Evolutionary conservation across 2,797 vertebrate genomes (phyloP), one percentile per base, ranked within the genome.

Genomic region (Botia almorhae): DNA sequence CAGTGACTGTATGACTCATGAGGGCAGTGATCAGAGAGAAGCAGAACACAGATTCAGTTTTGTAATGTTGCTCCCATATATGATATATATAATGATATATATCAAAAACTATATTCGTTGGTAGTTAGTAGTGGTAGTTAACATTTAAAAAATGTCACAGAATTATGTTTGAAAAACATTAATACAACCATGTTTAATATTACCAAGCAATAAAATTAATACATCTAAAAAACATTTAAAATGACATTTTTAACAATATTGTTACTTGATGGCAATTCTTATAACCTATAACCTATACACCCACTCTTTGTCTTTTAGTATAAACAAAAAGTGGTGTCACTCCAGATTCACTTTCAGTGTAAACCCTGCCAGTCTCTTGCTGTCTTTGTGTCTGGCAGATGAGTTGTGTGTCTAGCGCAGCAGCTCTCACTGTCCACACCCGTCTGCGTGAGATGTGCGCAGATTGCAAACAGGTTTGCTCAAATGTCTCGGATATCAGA

Each of bases 361-460:
- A 69, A 72, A 76, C 33, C 60, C 72, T 75, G 48, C 56, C 60
- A 65, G 70, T 69, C 48, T 69, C 50, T 60, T 70, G 11, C 3
- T 3, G 72, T 60, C 83, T 85, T 85, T 85, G 69, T 85, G 82
- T 83, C 84, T 84, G 76, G 55, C 76, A 76, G 81, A 78, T 72
- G 67, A 65, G 73, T 64, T 67, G 69, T 58, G 60, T 64, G 69
- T 61, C 29, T 77, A 26, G 70, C 19, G 56, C 61, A 63, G 21
- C 64, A 16, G 69, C 69, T 17, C n/a, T 26, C 69, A 50, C 67
- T 50, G 76, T 80, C 72, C 60, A 64, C 74, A 61, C 75, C 81
- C 69, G 78, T 86, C 85, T 86, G 84, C 53, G 4, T 78, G 36
- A 58, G 78, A 85, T 80, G 76, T 68, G 83, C 70, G 72, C 76